Percentiles rank a stretch among this genome's conserved stretches.
Evolutionary conservation across 2,888 invertebrate species (phyloP).

Genomic region (Arrhopalites spinosus): DNA sequence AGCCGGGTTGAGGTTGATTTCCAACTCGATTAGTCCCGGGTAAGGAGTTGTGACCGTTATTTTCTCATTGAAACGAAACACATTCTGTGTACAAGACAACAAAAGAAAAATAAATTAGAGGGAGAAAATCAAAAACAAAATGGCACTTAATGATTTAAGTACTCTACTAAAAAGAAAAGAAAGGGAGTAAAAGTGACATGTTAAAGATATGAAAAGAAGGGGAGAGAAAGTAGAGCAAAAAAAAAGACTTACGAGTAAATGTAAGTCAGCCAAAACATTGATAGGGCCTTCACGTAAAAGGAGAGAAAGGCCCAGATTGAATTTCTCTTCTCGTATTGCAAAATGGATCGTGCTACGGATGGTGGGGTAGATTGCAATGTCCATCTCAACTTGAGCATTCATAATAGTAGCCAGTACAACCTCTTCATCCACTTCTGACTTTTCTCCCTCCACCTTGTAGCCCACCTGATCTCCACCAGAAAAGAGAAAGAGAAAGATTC

Average conservation of each 20-base stretch:
- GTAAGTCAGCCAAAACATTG: slow-evolving; percentile 52
- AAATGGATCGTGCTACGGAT: slow-evolving; percentile 65
- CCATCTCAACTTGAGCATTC: slow-evolving; percentile 62
- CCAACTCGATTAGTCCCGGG: slow-evolving; percentile 53
- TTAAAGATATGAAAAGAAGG: slow-evolving; percentile 19
- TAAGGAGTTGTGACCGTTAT: slow-evolving; percentile 55
- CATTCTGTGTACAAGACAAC: slow-evolving; percentile 43
- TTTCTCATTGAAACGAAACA: slow-evolving; percentile 56
- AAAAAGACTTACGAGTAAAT: slow-evolving; percentile 50
- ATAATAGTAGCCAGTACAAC: slow-evolving; percentile 42
- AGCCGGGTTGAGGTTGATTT: slow-evolving; percentile 55
- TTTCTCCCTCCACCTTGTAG: slow-evolving; percentile 52
- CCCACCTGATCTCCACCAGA: slow-evolving; percentile 44
- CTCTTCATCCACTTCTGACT: slow-evolving; percentile 51
- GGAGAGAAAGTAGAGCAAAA: slow-evolving; percentile 22
- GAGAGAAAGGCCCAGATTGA: slow-evolving; percentile 53
- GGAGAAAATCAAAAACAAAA: neutral
- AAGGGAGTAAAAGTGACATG: neutral
- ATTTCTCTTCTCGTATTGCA: slow-evolving; percentile 61
- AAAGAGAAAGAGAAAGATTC: neutral
- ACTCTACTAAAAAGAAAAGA: neutral
- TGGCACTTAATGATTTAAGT: slow-evolving; percentile 13
- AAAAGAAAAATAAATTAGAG: neutral
- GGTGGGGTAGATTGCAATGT: slow-evolving; percentile 66
- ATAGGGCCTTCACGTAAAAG: slow-evolving; percentile 55